Evolutionary conservation across 2,888 invertebrate genomes (phyloP), one percentile per base, ranked within the genome.

Genomic region (Pristionchus entomophagus): DNA sequence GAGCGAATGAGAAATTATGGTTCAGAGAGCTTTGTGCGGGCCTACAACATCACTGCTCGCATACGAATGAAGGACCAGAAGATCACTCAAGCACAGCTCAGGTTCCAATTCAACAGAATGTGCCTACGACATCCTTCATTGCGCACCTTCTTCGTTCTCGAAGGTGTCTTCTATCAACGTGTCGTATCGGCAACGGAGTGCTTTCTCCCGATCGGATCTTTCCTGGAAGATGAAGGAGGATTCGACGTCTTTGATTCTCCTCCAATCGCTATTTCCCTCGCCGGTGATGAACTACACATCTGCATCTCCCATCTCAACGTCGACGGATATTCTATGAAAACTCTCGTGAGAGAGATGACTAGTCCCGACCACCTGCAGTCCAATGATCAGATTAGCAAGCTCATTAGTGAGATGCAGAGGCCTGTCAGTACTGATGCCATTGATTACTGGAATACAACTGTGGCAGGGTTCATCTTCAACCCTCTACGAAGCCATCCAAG

Each of bases 231-330:
- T 14, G 81, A 81, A 19, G 81, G 45, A 19, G 81, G 10, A 2
- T 41, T 35, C 56, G 56, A 81, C 29, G 35, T 35, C 10, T 53
- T 81, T 32, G 56, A 53, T 6, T 29, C 22, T 10, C 53, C 56
- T n/a, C 81, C 51, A 45, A 81, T 56, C 32, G 19, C 81, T 0
- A 35, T 78, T 0, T 78, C 78, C 0, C 49, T 78, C 17, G 14
- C 14, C 12, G n/a, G 19, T 0, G 14, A 35, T 0, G 32, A 56
- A 10, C 35, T 81, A 19, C 14, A 12, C 0, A 56, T 81, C 10
- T 41, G n/a, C 53, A 56, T 81, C 35, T 81, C 81, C 19, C 81
- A 81, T 56, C 53, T 81, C 35, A 81, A 53, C n/a, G 56, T 41
- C 2, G 81, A 81, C 19, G 81, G 81, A n/a, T 35, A 51, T 19